Evolutionary conservation across 2,888 invertebrate genomes (phyloP), one percentile per base, ranked within the genome.

Genomic region (Sceliomorpha sp.): DNA sequence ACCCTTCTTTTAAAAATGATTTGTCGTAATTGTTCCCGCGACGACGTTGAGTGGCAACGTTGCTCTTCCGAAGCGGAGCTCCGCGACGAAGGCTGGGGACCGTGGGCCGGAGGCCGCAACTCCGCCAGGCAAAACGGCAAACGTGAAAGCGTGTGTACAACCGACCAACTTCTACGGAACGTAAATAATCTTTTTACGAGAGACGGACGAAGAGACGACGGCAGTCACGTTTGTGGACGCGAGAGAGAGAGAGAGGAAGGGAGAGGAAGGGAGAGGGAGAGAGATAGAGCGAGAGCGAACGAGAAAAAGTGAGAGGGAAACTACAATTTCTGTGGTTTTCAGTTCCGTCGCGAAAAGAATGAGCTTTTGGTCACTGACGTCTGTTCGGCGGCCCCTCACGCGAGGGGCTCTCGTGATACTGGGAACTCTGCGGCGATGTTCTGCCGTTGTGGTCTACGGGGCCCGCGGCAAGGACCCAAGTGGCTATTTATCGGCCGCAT

Each of bases 401-500:
- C 27, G 27, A 29, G 27, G 27, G 20, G 20, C 20, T 4, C 20
- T 5, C 20, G 20, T 20, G 20, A 20, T 20, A 20, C 20, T 20
- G 13, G 34, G 12, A 34, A 10, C 34, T 34, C 12, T 10, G 34
- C 34, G 12, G 34, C 14, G 37, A 15, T 3, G 37, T n/a, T 15
- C 8, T 17, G n/a, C 2, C 37, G 37, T 37, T 37, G 37, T 37
- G 37, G 37, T 37, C 37, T 37, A 14, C 37, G 17, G 37, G 15
- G 5, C 37, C 37, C 37, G 34, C 37, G 15, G 17, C 37, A 37
- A 37, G 15, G 15, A 15, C 5, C 37, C 37, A 15, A 14, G 37
- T 37, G 37, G 37, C 37, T 17, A 37, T 37, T 37, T 37, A 37
- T 37, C 37, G 37, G 37, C 8, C 14, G 14, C 37, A 37, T 37